Base-by-base conservation (phyloP, 23 tunicate genomes). In the Ascidia mentula region DNA sequence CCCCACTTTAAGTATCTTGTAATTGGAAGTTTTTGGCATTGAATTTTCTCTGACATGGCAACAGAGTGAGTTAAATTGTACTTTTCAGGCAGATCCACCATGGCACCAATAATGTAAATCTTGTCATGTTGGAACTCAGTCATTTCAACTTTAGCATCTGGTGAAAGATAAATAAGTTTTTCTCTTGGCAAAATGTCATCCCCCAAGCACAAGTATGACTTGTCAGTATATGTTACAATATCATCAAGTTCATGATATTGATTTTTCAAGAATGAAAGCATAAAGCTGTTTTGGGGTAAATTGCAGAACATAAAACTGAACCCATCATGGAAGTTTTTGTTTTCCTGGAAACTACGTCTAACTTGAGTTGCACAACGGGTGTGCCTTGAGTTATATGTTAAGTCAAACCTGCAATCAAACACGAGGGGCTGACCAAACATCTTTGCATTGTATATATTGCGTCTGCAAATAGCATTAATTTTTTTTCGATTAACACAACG, bases 1-100 rank as follows among this genome's bases (percentile, higher is more conserved):
- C 95, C 95, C 95, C 95, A 89, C 18, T 32, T 37, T 33, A 89
- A 75, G 45, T 89, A 89, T 33, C 31, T 72, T 18, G 60, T 30
- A 1, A 89, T 31, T 0, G 95, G 95, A 18, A 89, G 73, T 34
- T 34, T 73, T 36, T 60, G 77, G 18, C 34, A 0, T 15, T 20
- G 59, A 37, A 84, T 72, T 30, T 40, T 35, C 40, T 78, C 80
- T 28, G 60, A 35, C 34, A 20, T 38, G 9, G 80, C 74, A 37
- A 83, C 45, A 31, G 80, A 75, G 39, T 61, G 38, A 30, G 87
- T 60, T 18, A 74, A 18, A 38, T 79, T 60, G 31, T 15, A 33
- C 24, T 81, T 37, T 36, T 37, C 31, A 12, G 32, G 35, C 30
- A 31, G 32, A 59, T 89, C 95, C 26, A 89, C 85, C 36, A 89